Evolutionary conservation across 2,888 invertebrate species (phyloP).

Genomic region (Lypha dubia): DNA sequence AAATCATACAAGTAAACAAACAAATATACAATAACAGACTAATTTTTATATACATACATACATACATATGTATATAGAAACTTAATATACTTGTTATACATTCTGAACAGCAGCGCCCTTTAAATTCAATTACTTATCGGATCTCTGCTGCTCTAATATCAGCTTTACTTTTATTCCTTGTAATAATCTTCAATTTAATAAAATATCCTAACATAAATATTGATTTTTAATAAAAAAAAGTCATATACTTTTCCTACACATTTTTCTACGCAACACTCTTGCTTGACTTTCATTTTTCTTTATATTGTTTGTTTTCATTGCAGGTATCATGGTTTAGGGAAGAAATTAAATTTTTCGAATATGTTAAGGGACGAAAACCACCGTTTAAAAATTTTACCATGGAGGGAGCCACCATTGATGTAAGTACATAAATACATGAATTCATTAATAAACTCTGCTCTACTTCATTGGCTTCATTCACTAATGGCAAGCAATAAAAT

Average conservation of each 20-base stretch:
- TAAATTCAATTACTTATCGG: neutral
- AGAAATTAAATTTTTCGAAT: constrained; percentile 89
- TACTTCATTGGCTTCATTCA: constrained; percentile 40
- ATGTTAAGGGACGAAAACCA: constrained; percentile 90
- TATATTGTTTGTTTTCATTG: constrained; percentile 72
- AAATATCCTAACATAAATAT: constrained; percentile 31
- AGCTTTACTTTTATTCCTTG: neutral
- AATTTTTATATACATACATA: no score
- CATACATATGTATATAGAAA: no score
- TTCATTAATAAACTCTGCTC: constrained; percentile 26
- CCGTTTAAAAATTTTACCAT: constrained; percentile 88
- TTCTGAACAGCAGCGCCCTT: neutral
- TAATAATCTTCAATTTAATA: constrained; percentile 20
- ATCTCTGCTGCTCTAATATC: neutral
- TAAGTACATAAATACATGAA: constrained; percentile 84
- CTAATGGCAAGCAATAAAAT: constrained; percentile 25
- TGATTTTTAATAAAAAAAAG: constrained; percentile 37
- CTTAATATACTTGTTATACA: no score
- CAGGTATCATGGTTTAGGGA: constrained; percentile 84
- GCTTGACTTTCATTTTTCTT: constrained; percentile 53
- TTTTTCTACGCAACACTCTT: neutral
- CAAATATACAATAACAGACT: no score
- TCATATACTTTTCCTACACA: neutral
- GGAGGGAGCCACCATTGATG: constrained; percentile 90
- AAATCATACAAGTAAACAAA: no score